A percentile compares a stretch with the other conserved stretches of the same genome.
Conservation (phyloP, 1,140 invertebrate genomes). For the Drosophila burlai region DNA sequence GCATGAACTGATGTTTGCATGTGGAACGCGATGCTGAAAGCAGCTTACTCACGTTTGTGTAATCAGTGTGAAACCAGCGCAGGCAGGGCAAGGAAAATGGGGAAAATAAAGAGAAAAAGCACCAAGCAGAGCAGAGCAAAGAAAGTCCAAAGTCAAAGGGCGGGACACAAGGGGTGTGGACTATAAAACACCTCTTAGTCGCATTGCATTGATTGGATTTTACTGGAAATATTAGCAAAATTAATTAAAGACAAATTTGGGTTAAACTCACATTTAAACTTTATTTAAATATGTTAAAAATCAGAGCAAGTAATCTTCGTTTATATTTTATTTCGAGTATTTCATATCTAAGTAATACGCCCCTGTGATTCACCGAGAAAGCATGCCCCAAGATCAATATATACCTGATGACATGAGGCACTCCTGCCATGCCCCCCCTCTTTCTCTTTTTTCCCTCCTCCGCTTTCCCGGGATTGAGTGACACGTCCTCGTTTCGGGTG, state of each 20-base stretch:
- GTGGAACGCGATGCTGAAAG: conserved; percentile 80
- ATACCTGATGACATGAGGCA: conserved; percentile 73
- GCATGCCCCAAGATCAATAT: conserved; percentile 64
- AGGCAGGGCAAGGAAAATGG: conserved; percentile 34
- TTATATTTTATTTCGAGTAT: not conserved
- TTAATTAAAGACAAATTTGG: too few species aligned
- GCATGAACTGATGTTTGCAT: conserved; percentile 78
- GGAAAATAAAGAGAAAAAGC: conserved; percentile 31
- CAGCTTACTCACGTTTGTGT: conserved; percentile 81
- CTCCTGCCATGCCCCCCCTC: conserved; percentile 29
- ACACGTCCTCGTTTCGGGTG: conserved; percentile 52
- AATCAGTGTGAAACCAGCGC: conserved; percentile 76
- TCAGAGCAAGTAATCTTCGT: not conserved
- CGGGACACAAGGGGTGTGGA: conserved; percentile 1
- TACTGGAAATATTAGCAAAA: too few species aligned
- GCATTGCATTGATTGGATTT: not conserved
- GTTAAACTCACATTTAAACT: too few species aligned
- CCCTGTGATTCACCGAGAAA: not conserved
- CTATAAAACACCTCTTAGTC: conserved; percentile 7
- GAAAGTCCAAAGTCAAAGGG: conserved; percentile 23
- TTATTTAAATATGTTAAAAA: not conserved
- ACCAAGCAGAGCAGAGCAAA: conserved; percentile 9
- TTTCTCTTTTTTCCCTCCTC: not conserved
- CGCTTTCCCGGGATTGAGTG: conserved; percentile 20
- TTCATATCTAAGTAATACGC: not conserved